phyloP scores from a whole-genome alignment of 2,113 vertebrate species.

The Myocastor coypus region DNA sequence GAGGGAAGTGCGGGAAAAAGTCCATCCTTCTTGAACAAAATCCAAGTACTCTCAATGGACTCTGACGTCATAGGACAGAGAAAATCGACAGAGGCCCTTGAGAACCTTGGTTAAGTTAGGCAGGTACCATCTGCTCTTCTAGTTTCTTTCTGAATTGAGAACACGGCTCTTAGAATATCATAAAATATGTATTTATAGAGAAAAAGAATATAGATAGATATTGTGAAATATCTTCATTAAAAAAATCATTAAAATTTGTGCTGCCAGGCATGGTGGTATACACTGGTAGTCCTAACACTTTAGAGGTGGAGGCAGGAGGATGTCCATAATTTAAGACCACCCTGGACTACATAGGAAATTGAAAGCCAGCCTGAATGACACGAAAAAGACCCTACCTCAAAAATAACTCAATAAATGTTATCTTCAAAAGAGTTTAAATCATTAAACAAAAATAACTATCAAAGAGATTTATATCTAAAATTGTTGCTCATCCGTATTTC shows the following conservation, averaged over 20 bases:
- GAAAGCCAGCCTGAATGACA: background rate
- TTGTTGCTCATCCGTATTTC: background rate
- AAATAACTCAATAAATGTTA: background rate
- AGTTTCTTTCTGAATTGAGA: background rate
- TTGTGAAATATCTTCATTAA: background rate
- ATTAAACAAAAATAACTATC: background rate
- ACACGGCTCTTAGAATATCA: background rate
- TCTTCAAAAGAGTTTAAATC: background rate
- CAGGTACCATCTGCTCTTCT: background rate
- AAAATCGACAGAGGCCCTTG: background rate
- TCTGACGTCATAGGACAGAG: background rate
- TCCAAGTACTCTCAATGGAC: background rate
- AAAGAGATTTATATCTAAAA: background rate
- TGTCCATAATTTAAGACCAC: background rate
- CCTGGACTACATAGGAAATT: background rate
- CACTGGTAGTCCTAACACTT: background rate
- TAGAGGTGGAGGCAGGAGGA: background rate
- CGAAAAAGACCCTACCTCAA: background rate
- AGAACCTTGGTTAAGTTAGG: background rate
- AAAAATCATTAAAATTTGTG: background rate
- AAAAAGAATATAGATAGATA: background rate
- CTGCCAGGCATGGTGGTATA: background rate
- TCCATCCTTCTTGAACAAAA: background rate
- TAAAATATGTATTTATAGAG: background rate
- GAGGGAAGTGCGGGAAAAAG: background rate